A percentile compares a stretch with the other conserved stretches of the same genome.
Evolutionary conservation across 2,888 invertebrate genomes (phyloP).

Genomic region (Dioctria linearis): DNA sequence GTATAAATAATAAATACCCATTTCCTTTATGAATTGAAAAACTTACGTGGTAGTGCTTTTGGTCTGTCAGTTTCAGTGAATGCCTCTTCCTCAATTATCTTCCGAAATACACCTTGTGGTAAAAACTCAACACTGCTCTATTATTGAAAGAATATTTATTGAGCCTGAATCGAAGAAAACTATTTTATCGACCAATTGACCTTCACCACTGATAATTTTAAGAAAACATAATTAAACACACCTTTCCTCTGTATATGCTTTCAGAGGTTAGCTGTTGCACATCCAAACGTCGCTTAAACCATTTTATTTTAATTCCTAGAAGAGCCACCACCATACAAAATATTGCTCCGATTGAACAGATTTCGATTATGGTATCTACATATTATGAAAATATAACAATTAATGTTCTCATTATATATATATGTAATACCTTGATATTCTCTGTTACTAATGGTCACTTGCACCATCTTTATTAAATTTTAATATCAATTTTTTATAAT

Average conservation of each 20-base stretch:
- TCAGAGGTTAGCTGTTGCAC: conserved; percentile 61
- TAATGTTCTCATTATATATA: background rate
- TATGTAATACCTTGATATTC: conserved; percentile 24
- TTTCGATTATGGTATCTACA: conserved; percentile 25
- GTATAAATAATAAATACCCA: background rate
- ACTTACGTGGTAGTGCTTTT: conserved; percentile 65
- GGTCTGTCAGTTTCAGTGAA: conserved; percentile 64
- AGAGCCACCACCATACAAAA: conserved; percentile 65
- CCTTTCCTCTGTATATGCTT: conserved; percentile 8
- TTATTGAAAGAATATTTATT: conserved; percentile 44
- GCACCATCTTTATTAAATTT: conserved; percentile 20
- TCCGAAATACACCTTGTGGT: conserved; percentile 67
- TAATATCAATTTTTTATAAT: background rate
- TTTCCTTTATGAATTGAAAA: conserved; percentile 25
- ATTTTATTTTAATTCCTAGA: conserved; percentile 72
- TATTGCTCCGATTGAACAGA: conserved; percentile 59
- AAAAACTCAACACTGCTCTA: conserved; percentile 61
- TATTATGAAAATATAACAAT: background rate
- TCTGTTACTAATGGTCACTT: background rate
- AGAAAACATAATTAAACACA: conserved; percentile 1
- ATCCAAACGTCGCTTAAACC: conserved; percentile 71
- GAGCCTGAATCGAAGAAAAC: conserved; percentile 1
- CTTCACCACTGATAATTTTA: conserved; percentile 2
- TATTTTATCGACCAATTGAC: background rate
- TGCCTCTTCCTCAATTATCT: conserved; percentile 64